Conservation (phyloP, 2,888 invertebrate genomes). For the Prenolepis imparis region DNA sequence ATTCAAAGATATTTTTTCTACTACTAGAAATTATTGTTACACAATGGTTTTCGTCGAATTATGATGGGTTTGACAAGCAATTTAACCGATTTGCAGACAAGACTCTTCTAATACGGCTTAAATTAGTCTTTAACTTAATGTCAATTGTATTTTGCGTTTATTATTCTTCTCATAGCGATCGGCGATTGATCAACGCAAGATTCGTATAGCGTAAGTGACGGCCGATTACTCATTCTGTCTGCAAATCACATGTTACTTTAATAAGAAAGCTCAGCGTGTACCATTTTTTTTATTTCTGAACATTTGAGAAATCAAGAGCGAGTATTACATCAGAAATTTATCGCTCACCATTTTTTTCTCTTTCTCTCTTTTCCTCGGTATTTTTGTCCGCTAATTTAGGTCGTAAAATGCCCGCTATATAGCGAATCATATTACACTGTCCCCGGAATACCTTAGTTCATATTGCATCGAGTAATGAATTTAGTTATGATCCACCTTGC, state of each 20-base stretch:
- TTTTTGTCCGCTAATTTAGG: slow-evolving; percentile 63
- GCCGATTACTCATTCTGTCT: slow-evolving; percentile 46
- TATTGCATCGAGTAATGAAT: slow-evolving; percentile 42
- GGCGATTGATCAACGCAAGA: slow-evolving; percentile 59
- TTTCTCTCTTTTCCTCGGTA: slow-evolving; percentile 13
- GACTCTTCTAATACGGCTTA: slow-evolving; percentile 63
- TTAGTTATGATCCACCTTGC: slow-evolving; percentile 51
- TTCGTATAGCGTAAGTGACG: slow-evolving; percentile 38
- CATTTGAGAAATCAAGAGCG: neutral
- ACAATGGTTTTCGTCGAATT: neutral
- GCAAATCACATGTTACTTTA: slow-evolving; percentile 29
- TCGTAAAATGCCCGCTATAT: slow-evolving; percentile 58
- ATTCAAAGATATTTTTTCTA: neutral
- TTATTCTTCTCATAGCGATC: slow-evolving; percentile 42
- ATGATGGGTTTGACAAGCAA: slow-evolving; percentile 72
- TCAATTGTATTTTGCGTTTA: slow-evolving; percentile 75
- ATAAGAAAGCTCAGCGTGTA: slow-evolving; percentile 17
- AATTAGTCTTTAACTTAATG: slow-evolving; percentile 74
- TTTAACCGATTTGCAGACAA: slow-evolving; percentile 45
- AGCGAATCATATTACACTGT: slow-evolving; percentile 61
- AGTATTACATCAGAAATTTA: slow-evolving; percentile 51
- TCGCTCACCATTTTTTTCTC: neutral
- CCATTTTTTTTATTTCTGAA: slow-evolving; percentile 18
- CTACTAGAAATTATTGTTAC: neutral
- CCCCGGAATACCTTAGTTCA: slow-evolving; percentile 9